Percentiles rank a stretch among this genome's conserved stretches.
Conservation (phyloP, 1,140 invertebrate genomes). For the Vollenhovia emeryi region DNA sequence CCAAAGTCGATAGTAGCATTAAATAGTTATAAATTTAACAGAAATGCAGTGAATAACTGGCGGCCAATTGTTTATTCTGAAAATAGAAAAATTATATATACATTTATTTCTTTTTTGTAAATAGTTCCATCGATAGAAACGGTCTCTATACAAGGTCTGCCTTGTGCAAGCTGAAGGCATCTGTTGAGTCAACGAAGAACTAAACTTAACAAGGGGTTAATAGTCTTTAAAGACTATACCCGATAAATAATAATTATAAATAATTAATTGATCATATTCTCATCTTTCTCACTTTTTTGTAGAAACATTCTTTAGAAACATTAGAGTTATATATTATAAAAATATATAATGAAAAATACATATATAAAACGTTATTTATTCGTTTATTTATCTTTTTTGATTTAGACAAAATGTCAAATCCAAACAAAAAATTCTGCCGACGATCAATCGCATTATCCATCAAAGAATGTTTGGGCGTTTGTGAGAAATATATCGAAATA, state of each 20-base stretch:
- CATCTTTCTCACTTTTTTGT: background rate
- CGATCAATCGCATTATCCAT: background rate
- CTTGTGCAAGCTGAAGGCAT: conserved; percentile 10
- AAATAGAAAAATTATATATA: background rate
- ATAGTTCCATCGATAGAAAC: conserved; percentile 13
- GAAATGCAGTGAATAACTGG: background rate
- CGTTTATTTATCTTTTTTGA: conserved; percentile 11
- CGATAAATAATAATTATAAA: background rate
- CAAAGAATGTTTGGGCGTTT: background rate
- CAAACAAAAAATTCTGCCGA: background rate
- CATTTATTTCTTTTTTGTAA: background rate
- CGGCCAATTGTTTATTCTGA: background rate
- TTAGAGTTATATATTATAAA: background rate
- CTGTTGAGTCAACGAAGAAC: background rate
- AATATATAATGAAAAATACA: conserved; percentile 11
- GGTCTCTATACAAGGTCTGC: background rate
- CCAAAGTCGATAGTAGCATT: background rate
- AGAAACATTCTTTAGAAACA: background rate
- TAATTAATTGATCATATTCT: background rate
- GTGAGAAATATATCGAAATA: conserved; percentile 53
- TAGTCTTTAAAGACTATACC: background rate
- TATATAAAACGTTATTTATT: background rate
- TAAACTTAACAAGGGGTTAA: background rate
- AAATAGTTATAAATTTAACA: background rate
- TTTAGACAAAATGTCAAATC: conserved; percentile 4